Conservation (phyloP, 2,888 invertebrate genomes). For the Stenolophus ochropezus region DNA sequence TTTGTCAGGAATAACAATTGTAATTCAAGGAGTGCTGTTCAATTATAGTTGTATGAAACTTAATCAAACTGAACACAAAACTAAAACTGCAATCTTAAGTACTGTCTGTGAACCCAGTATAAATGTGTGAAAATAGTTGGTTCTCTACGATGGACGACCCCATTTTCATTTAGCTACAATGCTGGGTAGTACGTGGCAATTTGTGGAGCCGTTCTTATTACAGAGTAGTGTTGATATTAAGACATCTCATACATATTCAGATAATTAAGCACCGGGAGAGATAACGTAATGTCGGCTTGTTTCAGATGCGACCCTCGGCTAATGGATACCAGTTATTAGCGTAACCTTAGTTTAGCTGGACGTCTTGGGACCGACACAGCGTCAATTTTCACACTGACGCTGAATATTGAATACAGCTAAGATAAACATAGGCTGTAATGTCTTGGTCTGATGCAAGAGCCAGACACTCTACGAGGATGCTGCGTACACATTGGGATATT, state of each 20-base stretch:
- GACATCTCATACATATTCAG: conserved; percentile 51
- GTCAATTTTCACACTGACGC: conserved; percentile 45
- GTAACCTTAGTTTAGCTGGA: conserved; percentile 44
- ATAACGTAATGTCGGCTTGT: conserved; percentile 40
- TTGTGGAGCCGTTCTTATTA: conserved; percentile 32
- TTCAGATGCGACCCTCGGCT: conserved; percentile 41
- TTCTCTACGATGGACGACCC: neutral
- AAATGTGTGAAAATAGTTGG: neutral
- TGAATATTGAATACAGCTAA: conserved; percentile 44
- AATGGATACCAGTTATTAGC: conserved; percentile 53
- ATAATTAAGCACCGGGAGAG: conserved; percentile 43
- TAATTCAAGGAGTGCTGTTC: too few relatives aligned
- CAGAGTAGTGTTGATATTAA: conserved; percentile 46
- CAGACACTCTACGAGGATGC: too few relatives aligned
- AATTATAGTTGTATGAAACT: too few relatives aligned
- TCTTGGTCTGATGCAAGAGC: too few relatives aligned
- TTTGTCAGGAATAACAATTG: too few relatives aligned
- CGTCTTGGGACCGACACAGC: conserved; percentile 30
- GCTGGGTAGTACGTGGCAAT: conserved; percentile 21
- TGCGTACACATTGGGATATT: neutral
- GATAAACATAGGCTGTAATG: conserved; percentile 21
- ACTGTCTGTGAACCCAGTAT: neutral
- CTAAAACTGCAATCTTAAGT: too few relatives aligned
- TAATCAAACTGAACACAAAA: too few relatives aligned
- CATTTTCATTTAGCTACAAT: conserved; percentile 18